phyloP scores from a whole-genome alignment of 2,113 vertebrate genomes.

The Willisornis vidua region DNA sequence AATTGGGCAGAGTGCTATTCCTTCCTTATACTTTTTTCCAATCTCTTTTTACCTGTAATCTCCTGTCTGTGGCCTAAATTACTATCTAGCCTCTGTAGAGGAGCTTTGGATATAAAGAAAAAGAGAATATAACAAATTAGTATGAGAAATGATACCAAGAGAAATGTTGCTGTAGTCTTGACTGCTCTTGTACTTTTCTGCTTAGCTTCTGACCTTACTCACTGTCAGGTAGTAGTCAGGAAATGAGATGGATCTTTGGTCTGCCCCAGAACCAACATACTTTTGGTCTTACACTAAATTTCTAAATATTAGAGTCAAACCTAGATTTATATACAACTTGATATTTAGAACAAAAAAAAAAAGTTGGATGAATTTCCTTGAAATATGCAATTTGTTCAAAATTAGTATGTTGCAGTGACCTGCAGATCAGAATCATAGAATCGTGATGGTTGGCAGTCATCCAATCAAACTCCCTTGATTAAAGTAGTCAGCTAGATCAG shows the following conservation, averaged over 20 bases:
- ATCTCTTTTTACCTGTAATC: not conserved
- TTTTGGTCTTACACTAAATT: not conserved
- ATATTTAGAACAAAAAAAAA: not conserved
- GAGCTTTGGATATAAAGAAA: not conserved
- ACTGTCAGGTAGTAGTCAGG: not conserved
- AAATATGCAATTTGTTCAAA: not conserved
- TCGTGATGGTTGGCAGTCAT: not conserved
- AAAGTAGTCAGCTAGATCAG: not conserved
- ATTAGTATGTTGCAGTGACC: not conserved
- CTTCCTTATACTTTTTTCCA: not conserved
- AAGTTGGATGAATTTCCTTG: not conserved
- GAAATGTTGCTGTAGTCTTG: not conserved
- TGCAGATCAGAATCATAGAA: not conserved
- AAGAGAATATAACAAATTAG: not conserved
- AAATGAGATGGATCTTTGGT: not conserved
- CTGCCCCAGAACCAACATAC: not conserved
- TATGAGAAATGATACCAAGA: not conserved
- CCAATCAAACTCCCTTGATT: not conserved
- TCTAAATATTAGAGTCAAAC: not conserved
- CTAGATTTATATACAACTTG: not conserved
- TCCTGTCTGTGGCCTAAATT: not conserved
- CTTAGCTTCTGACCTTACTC: not conserved
- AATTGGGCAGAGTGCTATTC: not conserved
- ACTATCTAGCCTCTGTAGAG: not conserved
- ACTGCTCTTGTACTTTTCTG: not conserved